Evolutionary conservation across 2,113 vertebrate genomes (phyloP).

Genomic region (Tyto alba): DNA sequence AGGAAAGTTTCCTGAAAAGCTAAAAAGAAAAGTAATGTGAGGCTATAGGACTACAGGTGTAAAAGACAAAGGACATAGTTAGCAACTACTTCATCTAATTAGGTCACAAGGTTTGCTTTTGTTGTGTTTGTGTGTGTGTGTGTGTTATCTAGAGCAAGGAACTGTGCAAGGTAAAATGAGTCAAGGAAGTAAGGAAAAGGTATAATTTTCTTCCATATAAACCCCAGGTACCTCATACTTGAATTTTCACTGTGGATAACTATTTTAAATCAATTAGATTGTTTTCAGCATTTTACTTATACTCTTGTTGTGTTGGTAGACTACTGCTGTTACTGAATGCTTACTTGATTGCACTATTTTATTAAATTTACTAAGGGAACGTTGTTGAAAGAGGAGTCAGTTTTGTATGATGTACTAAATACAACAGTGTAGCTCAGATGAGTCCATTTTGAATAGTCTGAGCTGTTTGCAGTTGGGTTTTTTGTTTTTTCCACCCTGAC

Average conservation of each 20-base stretch:
- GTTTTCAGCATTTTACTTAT: constrained; percentile 1
- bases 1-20: not conserved
- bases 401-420: not conserved
- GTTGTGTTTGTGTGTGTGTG: not conserved
- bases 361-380: not conserved
- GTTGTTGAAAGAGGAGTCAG: not conserved
- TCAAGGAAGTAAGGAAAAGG: not conserved
- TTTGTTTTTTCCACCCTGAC: not conserved
- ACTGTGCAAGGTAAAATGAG: not conserved
- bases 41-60: not conserved
- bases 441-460: not conserved
- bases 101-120: not conserved
- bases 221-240: not conserved
- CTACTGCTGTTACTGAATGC: not conserved
- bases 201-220: constrained; percentile 25
- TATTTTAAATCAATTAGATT: not conserved
- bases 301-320: not conserved
- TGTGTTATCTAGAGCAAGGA: constrained; percentile 11
- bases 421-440: not conserved
- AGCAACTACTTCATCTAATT: constrained; percentile 34
- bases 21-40: not conserved
- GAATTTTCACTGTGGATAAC: constrained; percentile 15
- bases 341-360: not conserved
- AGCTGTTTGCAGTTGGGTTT: not conserved
- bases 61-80: not conserved